Conservation (phyloP, 2,797 vertebrate genomes). For the Hippocampus kuda region DNA sequence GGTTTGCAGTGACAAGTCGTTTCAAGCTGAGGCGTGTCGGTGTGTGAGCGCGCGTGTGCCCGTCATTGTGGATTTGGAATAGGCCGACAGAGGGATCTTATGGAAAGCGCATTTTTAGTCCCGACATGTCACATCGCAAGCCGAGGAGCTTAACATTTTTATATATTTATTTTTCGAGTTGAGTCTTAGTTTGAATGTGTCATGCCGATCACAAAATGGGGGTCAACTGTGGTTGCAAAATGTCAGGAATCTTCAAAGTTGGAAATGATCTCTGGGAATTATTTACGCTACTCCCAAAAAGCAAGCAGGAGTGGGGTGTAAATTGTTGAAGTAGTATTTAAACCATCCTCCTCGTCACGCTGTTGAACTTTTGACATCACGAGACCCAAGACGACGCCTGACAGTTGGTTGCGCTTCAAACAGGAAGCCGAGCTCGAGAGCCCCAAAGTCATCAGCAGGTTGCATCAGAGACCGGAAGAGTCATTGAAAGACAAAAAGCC, state of each 20-base stretch:
- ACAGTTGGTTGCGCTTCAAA: not conserved
- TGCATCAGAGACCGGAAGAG: too few relatives aligned
- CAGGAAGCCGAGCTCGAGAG: not conserved
- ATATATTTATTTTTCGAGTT: not conserved
- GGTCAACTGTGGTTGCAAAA: too few relatives aligned
- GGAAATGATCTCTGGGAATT: too few relatives aligned
- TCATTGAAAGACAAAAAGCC: too few relatives aligned
- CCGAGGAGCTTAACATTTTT: not conserved
- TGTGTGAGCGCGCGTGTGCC: not conserved
- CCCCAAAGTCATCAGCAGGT: too few relatives aligned
- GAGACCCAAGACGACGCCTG: too few relatives aligned
- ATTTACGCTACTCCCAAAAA: too few relatives aligned
- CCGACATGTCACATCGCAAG: not conserved
- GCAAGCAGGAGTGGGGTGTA: too few relatives aligned
- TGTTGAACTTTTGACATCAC: not conserved
- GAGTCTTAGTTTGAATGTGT: not conserved
- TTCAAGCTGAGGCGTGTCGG: constrained; percentile 2
- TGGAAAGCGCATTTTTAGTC: not conserved
- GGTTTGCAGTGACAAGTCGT: not conserved
- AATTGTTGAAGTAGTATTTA: not conserved
- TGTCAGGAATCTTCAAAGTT: not conserved
- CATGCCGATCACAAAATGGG: not conserved
- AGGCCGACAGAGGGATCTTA: not conserved
- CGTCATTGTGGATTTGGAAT: not conserved
- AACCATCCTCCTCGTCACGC: not conserved